Base-by-base conservation (phyloP, 2,797 vertebrate species). In the Lithobates sylvaticus region DNA sequence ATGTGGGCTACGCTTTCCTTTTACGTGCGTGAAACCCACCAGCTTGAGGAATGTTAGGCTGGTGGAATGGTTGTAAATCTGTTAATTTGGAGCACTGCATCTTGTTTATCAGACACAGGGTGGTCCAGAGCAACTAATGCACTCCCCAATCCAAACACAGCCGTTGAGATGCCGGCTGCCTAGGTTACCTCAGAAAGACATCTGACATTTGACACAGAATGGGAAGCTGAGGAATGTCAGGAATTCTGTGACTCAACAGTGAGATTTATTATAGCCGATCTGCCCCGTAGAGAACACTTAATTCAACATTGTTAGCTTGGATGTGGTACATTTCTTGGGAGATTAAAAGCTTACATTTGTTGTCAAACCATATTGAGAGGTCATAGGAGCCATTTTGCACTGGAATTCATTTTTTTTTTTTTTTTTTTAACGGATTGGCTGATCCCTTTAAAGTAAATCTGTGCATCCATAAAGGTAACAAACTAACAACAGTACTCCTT, bases 191-290 rank as follows among this genome's bases (percentile, higher is more conserved):
- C 88, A 88, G 89, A 23, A 89, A 92, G 90, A 90, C 86, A 84
- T 88, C 91, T 92, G 93, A 95, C 94, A 95, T 95, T 93, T 92
- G 92, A 94, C 91, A 92, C 91, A 94, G 91, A 94, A 94, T 91
- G 93, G 94, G 94, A 96, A 96, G 93, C 94, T 90, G 87, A 91
- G 94, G 96, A 97, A 97, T 97, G 93, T 32, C 50, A 91, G 89
- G 96, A 97, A 97, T 97, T 93, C 93, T 92, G 94, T 95, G 96
- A 96, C 94, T 95, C 94, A 93, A 95, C 94, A 92, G 76, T 90
- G 10, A 92, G 90, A 90, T 90, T 94, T 89, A 91, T 93, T 91
- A 90, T 90, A 79, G 87, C 84, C 83, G 68, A 83, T 64, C 64
- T 88, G 61, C 87, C 83, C 69, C 44, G 88, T 78, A 81, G 84